phyloP scores from a whole-genome alignment of 2,797 vertebrate genomes.

The Arremon aurantiirostris region DNA sequence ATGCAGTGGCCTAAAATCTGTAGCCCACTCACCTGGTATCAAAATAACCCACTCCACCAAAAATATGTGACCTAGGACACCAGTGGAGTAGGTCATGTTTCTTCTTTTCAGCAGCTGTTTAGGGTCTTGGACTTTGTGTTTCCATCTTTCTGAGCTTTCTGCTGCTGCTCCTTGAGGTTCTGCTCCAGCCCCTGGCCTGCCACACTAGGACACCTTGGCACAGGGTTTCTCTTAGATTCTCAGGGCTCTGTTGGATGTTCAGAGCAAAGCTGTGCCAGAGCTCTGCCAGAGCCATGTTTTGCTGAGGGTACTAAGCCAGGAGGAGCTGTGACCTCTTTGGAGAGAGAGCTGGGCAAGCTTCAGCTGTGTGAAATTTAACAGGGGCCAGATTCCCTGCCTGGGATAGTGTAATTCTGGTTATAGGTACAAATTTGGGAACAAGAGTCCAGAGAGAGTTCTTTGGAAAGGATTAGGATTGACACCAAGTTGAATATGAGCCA shows the following conservation, averaged over 20 bases:
- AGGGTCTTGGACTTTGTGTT: background rate
- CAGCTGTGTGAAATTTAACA: background rate
- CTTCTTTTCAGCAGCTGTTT: background rate
- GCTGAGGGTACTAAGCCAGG: background rate
- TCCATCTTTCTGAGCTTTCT: background rate
- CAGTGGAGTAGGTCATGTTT: background rate
- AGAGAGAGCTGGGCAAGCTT: background rate
- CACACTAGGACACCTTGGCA: background rate
- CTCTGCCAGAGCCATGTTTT: background rate
- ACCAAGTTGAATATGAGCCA: background rate
- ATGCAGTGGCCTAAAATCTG: background rate
- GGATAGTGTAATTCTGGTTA: background rate
- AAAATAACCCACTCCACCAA: background rate
- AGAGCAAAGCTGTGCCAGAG: background rate
- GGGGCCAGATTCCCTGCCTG: background rate
- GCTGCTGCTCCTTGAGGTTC: background rate
- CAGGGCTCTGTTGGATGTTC: accelerated
- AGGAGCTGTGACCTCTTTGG: background rate
- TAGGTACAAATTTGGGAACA: background rate
- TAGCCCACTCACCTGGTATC: background rate
- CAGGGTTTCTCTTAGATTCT: background rate
- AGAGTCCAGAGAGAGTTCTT: background rate
- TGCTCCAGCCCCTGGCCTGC: background rate
- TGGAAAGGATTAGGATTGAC: background rate
- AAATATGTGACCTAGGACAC: background rate